A percentile compares a stretch with the other conserved stretches of the same genome.
These are phyloP conservation scores for Melitaea cinxia DNA, from an alignment of 1,140 invertebrate genomes.

Conservation along the genomic window DNA sequence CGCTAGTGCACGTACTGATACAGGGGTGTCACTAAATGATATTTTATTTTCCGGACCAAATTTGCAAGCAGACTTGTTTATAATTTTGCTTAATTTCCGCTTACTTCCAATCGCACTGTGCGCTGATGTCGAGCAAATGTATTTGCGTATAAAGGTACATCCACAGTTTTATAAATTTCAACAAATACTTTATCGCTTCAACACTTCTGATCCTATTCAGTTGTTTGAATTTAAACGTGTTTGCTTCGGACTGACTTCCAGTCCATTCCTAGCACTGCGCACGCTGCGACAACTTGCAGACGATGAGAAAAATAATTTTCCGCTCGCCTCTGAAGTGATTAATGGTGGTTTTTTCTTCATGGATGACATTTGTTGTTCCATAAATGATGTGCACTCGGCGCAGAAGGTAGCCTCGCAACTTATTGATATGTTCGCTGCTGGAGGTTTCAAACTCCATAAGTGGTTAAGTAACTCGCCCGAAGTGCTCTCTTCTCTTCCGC, in stretches of 20 bases:
- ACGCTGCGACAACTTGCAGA: constrained; percentile 1
- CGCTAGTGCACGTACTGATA: constrained; percentile 24
- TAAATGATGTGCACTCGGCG: not conserved
- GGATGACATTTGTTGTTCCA: not conserved
- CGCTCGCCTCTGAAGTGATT: not conserved
- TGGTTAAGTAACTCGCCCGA: not conserved
- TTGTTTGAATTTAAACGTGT: not conserved
- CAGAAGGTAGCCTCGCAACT: not conserved
- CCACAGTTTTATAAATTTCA: constrained; percentile 2
- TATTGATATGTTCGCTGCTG: not conserved
- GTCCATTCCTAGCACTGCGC: not conserved
- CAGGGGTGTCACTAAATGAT: constrained; percentile 32
- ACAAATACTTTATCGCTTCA: not conserved
- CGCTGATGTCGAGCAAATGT: not conserved
- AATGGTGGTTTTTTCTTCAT: not conserved
- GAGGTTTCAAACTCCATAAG: not conserved
- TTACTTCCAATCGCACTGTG: not conserved
- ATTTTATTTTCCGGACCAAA: constrained; percentile 32
- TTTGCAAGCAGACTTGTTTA: constrained; percentile 28
- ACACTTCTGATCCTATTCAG: not conserved
- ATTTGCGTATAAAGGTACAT: constrained; percentile 1
- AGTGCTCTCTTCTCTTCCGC: not conserved
- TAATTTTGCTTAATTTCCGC: constrained; percentile 45
- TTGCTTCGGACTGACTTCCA: not conserved
- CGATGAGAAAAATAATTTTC: not conserved